A percentile compares a stretch with the other conserved stretches of the same genome.
Conservation (phyloP, 1,140 invertebrate genomes). For the Drosophila melanica region DNA sequence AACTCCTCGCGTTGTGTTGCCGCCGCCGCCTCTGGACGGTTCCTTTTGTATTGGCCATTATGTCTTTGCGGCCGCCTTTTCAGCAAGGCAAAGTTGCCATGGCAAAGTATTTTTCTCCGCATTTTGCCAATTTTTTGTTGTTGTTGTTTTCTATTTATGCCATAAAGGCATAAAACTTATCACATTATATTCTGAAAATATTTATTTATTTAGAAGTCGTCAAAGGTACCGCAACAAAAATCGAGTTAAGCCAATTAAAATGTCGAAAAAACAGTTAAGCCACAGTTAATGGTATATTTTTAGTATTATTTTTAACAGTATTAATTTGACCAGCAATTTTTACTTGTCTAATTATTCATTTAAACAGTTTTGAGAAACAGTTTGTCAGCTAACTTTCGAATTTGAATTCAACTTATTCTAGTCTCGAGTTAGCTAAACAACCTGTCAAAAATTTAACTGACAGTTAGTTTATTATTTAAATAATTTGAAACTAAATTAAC, state of each 20-base stretch:
- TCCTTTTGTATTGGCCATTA: constrained; percentile 47
- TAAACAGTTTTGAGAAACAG: too few species aligned
- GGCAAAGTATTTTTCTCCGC: constrained; percentile 16
- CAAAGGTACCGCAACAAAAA: constrained; percentile 9
- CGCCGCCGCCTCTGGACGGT: background rate
- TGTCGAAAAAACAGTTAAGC: background rate
- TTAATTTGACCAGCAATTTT: too few species aligned
- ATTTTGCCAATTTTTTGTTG: constrained; percentile 29
- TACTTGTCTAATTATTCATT: too few species aligned
- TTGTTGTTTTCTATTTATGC: background rate
- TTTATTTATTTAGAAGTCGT: constrained; percentile 3
- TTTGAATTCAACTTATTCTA: too few species aligned
- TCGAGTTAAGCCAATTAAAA: constrained; percentile 31
- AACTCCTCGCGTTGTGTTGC: background rate
- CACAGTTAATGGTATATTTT: too few species aligned
- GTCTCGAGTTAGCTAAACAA: too few species aligned
- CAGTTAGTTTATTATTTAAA: too few species aligned
- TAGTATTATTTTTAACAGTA: too few species aligned
- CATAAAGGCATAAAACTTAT: constrained; percentile 35
- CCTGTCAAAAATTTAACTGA: too few species aligned
- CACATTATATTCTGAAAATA: constrained; percentile 14
- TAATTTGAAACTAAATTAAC: too few species aligned
- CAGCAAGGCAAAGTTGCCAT: constrained; percentile 21
- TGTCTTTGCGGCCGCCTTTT: constrained; percentile 29
- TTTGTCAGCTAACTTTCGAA: too few species aligned